Percentiles rank a stretch among this genome's conserved stretches.
Conservation (phyloP, 2,797 vertebrate species). For the Enteromius thamalakanensis region DNA sequence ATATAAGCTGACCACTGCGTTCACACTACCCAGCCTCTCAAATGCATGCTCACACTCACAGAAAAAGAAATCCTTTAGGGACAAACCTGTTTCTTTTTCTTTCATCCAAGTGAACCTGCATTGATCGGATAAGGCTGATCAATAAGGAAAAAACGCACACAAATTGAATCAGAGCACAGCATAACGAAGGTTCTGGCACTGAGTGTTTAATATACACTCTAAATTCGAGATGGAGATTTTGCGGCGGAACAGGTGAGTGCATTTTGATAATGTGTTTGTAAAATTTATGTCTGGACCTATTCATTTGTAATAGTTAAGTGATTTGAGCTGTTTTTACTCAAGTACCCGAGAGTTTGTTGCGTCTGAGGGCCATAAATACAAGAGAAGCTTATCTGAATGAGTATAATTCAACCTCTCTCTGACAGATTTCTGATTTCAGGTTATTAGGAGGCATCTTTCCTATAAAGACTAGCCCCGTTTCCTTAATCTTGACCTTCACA, state of each 20-base stretch:
- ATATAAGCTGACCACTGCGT: constrained; percentile 65
- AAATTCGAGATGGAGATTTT: constrained; percentile 36
- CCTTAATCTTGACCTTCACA: constrained; percentile 60
- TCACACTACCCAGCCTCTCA: constrained; percentile 63
- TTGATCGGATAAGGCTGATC: constrained; percentile 62
- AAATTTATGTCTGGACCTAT: constrained; percentile 46
- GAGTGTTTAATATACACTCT: constrained; percentile 49
- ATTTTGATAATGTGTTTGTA: constrained; percentile 51
- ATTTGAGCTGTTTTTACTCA: constrained; percentile 30
- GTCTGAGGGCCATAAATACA: constrained; percentile 41
- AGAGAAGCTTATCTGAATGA: constrained; percentile 27
- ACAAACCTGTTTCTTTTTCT: constrained; percentile 60
- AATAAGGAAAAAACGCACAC: constrained; percentile 55
- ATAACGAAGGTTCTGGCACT: constrained; percentile 41
- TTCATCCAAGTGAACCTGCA: constrained; percentile 63
- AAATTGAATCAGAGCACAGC: constrained; percentile 61
- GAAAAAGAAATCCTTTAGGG: constrained; percentile 63
- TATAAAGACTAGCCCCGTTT: constrained; percentile 34
- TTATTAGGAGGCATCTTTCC: constrained; percentile 41
- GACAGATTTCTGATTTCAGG: constrained; percentile 47
- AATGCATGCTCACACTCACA: constrained; percentile 55
- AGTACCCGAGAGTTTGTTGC: constrained; percentile 33
- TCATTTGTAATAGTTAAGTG: constrained; percentile 51
- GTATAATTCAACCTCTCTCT: constrained; percentile 46
- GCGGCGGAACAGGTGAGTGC: constrained; percentile 18